Evolutionary conservation across 2,797 vertebrate genomes (phyloP).

Genomic region (Platalea minor): DNA sequence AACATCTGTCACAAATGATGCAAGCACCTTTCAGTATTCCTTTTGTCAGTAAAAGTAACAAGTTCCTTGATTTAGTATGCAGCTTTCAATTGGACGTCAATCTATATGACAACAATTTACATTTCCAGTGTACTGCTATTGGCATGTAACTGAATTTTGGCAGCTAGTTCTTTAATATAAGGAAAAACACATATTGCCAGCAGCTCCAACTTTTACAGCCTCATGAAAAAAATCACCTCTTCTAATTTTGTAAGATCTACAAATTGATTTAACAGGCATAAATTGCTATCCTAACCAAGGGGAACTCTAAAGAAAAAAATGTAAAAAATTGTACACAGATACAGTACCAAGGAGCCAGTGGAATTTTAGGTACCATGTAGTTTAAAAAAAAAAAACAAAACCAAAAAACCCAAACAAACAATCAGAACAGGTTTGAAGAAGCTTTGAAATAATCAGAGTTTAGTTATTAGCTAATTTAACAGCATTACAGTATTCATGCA

Average conservation of each 20-base stretch:
- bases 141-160: neutral
- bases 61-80: neutral
- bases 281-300: neutral
- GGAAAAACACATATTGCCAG: neutral
- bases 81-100: slow-evolving; percentile 5
- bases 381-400: neutral
- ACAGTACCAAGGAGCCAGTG: neutral
- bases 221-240: neutral
- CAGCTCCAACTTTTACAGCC: neutral
- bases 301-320: neutral
- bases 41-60: slow-evolving; percentile 33
- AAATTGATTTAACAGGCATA: neutral
- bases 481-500: neutral
- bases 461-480: neutral
- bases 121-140: neutral
- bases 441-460: neutral
- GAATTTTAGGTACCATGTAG: neutral
- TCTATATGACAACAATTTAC: slow-evolving; percentile 17
- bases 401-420: too few relatives aligned
- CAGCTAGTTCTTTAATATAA: neutral
- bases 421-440: neutral
- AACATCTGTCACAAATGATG: slow-evolving; percentile 47
- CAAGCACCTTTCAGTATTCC: neutral
- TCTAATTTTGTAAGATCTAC: neutral
- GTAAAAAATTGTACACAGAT: neutral